Percentiles rank a stretch among this genome's conserved stretches.
phyloP scores from a whole-genome alignment of 2,797 vertebrate species.

The Sphenopsis melanotis region DNA sequence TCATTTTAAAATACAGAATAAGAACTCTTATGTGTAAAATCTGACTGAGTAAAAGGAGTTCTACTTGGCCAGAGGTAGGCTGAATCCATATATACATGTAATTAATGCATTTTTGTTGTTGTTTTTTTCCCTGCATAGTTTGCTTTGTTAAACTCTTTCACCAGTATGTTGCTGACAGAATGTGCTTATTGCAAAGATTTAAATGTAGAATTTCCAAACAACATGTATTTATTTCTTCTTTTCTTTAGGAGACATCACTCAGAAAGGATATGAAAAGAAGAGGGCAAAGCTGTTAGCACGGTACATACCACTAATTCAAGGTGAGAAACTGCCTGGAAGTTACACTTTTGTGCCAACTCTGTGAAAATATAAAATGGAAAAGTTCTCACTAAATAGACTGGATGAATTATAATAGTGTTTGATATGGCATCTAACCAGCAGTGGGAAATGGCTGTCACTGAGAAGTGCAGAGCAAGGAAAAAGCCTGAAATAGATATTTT shows the following conservation, averaged over 20 bases:
- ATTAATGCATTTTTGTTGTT: neutral
- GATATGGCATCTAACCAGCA: neutral
- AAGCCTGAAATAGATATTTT: neutral
- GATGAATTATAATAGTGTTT: neutral
- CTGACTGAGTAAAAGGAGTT: neutral
- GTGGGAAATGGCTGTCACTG: neutral
- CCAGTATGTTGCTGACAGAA: neutral
- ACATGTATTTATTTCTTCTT: constrained; percentile 2
- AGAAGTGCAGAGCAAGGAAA: neutral
- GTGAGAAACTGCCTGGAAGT: constrained; percentile 72
- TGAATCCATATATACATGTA: neutral
- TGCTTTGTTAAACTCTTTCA: neutral
- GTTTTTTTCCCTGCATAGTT: rapidly evolving
- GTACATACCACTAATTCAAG: constrained; percentile 95
- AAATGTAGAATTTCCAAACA: neutral
- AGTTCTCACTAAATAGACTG: neutral
- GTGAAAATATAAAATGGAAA: neutral
- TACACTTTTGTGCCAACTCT: neutral
- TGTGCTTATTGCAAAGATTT: neutral
- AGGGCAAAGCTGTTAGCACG: constrained; percentile 93
- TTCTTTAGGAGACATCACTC: constrained; percentile 95
- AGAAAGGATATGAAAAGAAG: constrained; percentile 99
- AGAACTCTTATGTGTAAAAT: neutral
- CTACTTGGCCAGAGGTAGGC: neutral
- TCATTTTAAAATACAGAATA: neutral